Evolutionary conservation across 2,888 invertebrate species (phyloP), one percentile per base, ranked within the genome.

Genomic region (Drepanosiphum platanoidis): DNA sequence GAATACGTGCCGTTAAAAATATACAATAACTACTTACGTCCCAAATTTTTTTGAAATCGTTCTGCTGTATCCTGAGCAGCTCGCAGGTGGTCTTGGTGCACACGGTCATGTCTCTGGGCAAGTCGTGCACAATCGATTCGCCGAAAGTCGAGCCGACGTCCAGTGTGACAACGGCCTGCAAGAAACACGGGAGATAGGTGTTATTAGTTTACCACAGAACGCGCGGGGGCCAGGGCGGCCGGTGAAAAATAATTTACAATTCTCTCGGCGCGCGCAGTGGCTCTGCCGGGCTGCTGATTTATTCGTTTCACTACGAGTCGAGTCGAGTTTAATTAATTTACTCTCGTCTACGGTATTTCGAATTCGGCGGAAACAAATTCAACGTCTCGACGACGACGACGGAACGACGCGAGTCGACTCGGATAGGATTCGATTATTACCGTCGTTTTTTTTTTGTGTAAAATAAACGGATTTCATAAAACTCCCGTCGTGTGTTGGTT

Each of bases 31-130:
- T 58, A 89, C 92, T 91, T 90, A 94, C 94, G 93, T 94, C 94
- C 93, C 94, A 95, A 88, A 95, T 92, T 87, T 93, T 91, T 88
- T 93, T 92, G 90, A 95, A 94, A 90, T 95, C 94, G 88, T 93
- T 92, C 89, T 94, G 93, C 89, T 94, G 94, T 80, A 95, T 93
- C 86, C 94, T 91, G 58, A 95, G 91, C 86, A 95, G 91, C 89
- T 95, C 94, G 88, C 94, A 94, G 87, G 93, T 93, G 87, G 94
- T 94, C 89, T 92, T 92, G 75, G 94, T 94, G 87, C 94, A 92
- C 86, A 94, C 93, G 58, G 94, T 94, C 88, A 93, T 93, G 88
- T 93, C 93, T 87, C 94, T 91, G 15, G 94, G 94, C 87, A 93
- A 91, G 89, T 94, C 94, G 88, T 93, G 93, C 87, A 94, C 90